Conservation (phyloP, 1,140 invertebrate genomes). For the Drosophila teissieri region DNA sequence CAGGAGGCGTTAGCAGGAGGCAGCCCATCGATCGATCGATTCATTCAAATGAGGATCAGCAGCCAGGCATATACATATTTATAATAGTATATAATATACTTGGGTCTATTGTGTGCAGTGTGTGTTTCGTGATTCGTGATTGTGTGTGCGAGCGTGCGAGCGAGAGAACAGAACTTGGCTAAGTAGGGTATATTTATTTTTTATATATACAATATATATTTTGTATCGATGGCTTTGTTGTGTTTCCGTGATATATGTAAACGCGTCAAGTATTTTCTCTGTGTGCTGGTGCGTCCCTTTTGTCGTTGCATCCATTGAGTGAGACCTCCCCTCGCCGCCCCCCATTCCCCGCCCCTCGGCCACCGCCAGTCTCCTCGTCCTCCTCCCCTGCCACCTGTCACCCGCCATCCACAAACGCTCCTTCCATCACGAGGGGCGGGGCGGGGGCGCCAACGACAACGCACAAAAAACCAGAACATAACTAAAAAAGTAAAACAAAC, state of each 20-base stretch:
- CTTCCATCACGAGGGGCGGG: slow-evolving; percentile 1
- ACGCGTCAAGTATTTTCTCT: slow-evolving; percentile 49
- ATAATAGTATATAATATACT: slow-evolving; percentile 40
- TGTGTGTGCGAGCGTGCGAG: slow-evolving; percentile 35
- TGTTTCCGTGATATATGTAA: slow-evolving; percentile 81
- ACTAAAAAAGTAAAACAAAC: not conserved
- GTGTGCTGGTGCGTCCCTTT: slow-evolving; percentile 27
- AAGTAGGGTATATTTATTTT: slow-evolving; percentile 81
- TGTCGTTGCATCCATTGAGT: slow-evolving; percentile 40
- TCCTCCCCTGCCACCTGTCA: not conserved
- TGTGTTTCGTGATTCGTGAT: slow-evolving; percentile 2
- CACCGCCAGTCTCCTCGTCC: not conserved
- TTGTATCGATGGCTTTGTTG: slow-evolving; percentile 82
- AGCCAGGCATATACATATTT: slow-evolving; percentile 47
- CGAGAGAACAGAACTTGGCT: slow-evolving; percentile 50
- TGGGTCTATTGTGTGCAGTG: slow-evolving; percentile 30
- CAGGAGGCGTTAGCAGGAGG: slow-evolving; percentile 30
- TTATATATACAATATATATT: slow-evolving; percentile 65
- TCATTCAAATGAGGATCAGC: slow-evolving; percentile 51
- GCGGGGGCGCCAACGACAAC: slow-evolving; percentile 44
- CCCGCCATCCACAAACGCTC: not conserved
- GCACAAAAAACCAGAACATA: slow-evolving; percentile 22
- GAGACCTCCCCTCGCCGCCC: slow-evolving; percentile 20
- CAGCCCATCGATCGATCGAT: slow-evolving; percentile 70
- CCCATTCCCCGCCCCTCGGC: slow-evolving; percentile 6